phyloP scores from a whole-genome alignment of 64 coral and sea anemone genomes.

The Catalaphyllia jardinei region DNA sequence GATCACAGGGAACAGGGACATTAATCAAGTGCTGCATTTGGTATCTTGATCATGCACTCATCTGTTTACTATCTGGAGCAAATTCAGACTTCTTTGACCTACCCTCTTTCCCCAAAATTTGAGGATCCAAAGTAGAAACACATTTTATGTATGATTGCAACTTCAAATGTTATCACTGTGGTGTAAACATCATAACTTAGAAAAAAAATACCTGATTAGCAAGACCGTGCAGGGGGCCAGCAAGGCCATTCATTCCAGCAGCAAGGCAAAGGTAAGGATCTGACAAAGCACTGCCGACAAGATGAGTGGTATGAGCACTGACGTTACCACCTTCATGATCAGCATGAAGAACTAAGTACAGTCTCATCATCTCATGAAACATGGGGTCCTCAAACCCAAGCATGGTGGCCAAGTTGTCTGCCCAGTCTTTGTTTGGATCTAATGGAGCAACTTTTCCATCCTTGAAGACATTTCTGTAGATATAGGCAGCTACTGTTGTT shows the following conservation, averaged over 20 bases:
- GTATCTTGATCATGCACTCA: no score
- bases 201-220: slow-evolving; percentile 83
- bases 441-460: slow-evolving; percentile 97
- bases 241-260: slow-evolving; percentile 97
- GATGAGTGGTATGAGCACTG: slow-evolving; percentile 87
- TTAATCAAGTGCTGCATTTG: no score
- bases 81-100: no score
- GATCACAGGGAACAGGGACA: no score
- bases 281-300: slow-evolving; percentile 93
- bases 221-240: slow-evolving; percentile 95
- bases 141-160: no score
- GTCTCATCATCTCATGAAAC: slow-evolving; percentile 90
- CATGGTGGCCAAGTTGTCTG: slow-evolving; percentile 89
- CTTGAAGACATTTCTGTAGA: slow-evolving; percentile 91
- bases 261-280: slow-evolving; percentile 98
- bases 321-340: slow-evolving; percentile 99
- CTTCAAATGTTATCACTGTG: neutral
- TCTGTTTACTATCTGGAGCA: no score
- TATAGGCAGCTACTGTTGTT: slow-evolving; percentile 89
- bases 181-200: neutral
- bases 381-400: slow-evolving; percentile 87
- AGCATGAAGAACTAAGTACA: slow-evolving; percentile 89
- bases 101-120: no score
- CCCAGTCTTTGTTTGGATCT: slow-evolving; percentile 91
- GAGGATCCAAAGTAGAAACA: no score